Evolutionary conservation across 2,113 vertebrate genomes (phyloP).

Genomic region (Chinchilla lanigera): DNA sequence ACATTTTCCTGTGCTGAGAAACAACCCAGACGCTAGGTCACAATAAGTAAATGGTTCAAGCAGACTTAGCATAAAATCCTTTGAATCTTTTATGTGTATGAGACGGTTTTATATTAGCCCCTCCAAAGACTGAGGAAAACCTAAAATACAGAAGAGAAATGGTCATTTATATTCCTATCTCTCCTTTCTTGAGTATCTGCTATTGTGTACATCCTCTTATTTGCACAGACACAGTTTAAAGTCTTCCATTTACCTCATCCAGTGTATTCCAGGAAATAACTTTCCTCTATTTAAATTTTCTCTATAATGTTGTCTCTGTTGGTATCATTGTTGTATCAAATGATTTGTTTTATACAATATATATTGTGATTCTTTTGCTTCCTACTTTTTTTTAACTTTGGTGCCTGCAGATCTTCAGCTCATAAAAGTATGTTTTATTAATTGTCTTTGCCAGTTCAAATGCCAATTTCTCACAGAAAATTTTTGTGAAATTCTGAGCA

Average conservation of each 20-base stretch:
- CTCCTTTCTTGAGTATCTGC: neutral
- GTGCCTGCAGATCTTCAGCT: neutral
- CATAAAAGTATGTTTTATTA: neutral
- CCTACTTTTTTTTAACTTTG: neutral
- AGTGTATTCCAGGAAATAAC: neutral
- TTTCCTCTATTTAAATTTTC: conserved; percentile 10
- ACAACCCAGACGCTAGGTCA: neutral
- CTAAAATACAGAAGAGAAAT: neutral
- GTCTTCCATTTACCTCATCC: neutral
- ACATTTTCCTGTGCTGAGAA: neutral
- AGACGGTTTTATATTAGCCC: neutral
- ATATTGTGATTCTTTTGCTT: conserved; percentile 18
- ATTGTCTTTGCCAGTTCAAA: conserved; percentile 18
- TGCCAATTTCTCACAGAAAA: neutral
- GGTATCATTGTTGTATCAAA: neutral
- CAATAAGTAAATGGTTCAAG: neutral
- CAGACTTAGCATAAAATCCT: neutral
- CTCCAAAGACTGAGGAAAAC: neutral
- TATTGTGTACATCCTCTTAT: neutral
- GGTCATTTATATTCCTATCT: neutral
- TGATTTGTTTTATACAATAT: neutral
- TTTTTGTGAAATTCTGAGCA: conserved; percentile 1
- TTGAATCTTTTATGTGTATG: neutral
- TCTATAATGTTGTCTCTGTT: neutral
- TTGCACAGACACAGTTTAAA: neutral